These are phyloP conservation scores for Augochlora pura DNA, from an alignment of 1,140 invertebrate species.

Conservation along the genomic window DNA sequence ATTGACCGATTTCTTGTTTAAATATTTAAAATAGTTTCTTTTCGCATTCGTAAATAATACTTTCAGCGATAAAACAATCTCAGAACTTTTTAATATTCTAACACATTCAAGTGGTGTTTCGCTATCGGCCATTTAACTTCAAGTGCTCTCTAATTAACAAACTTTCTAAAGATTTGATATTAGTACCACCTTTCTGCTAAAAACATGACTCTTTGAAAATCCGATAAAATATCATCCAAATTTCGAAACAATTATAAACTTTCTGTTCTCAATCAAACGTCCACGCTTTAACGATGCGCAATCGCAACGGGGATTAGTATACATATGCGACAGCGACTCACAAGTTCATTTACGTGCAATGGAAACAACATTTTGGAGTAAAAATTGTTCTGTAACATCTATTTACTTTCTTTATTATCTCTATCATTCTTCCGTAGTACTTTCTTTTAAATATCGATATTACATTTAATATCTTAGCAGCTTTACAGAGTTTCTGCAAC, in stretches of 20 bases:
- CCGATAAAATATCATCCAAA: not conserved
- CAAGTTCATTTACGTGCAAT: no score
- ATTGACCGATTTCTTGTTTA: not conserved
- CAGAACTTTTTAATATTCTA: not conserved
- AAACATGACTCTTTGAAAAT: not conserved
- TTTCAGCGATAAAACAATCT: not conserved
- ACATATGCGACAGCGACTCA: no score
- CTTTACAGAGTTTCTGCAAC: no score
- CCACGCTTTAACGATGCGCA: not conserved
- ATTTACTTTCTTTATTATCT: no score
- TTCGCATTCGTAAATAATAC: not conserved
- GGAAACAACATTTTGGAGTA: no score
- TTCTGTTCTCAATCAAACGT: not conserved
- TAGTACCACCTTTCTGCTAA: not conserved
- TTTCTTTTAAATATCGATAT: no score
- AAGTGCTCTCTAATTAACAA: not conserved
- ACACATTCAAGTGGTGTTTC: no score
- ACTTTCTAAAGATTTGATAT: not conserved
- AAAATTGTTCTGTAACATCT: no score
- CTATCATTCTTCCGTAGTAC: no score
- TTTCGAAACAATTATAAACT: constrained; percentile 1
- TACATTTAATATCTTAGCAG: no score
- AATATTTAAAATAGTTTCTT: not conserved
- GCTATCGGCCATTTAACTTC: not conserved
- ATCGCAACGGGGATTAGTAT: not conserved